These are phyloP conservation scores for Himalopsyche kuldschensis DNA, from an alignment of 2,888 invertebrate species.

Conservation along the genomic window DNA sequence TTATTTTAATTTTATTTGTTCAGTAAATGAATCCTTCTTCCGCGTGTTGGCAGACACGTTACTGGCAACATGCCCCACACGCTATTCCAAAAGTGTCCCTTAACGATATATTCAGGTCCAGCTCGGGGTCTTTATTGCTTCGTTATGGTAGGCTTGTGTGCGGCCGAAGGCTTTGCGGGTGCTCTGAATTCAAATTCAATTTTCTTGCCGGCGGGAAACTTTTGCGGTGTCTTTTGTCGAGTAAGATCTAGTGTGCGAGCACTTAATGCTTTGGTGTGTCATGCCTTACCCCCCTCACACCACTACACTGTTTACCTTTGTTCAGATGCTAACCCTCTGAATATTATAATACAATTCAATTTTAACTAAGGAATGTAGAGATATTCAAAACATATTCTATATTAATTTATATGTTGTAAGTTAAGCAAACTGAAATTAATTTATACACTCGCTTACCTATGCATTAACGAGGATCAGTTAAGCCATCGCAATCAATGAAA, in stretches of 20 bases:
- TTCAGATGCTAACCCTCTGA: background rate
- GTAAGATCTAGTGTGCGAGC: conserved; percentile 1
- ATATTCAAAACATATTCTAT: too few species aligned
- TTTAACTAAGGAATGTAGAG: too few species aligned
- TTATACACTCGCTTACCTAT: too few species aligned
- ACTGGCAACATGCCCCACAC: background rate
- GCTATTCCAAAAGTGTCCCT: conserved; percentile 31
- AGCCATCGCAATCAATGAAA: too few species aligned
- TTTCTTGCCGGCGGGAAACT: conserved; percentile 22
- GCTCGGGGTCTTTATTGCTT: conserved; percentile 29
- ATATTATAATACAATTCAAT: background rate
- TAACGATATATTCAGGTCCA: conserved; percentile 33
- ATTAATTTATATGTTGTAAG: too few species aligned
- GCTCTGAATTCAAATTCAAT: conserved; percentile 35
- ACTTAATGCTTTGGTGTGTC: background rate
- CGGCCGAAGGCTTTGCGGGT: conserved; percentile 9
- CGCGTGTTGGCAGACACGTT: background rate
- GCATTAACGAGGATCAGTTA: too few species aligned
- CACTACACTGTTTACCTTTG: background rate
- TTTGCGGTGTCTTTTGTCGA: conserved; percentile 22
- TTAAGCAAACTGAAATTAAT: too few species aligned
- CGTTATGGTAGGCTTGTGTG: conserved; percentile 28
- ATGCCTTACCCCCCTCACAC: background rate
- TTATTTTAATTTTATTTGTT: too few species aligned
- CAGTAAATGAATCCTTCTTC: background rate